Evolutionary conservation across 2,888 invertebrate genomes (phyloP).

Genomic region (Sabatieria punctata): DNA sequence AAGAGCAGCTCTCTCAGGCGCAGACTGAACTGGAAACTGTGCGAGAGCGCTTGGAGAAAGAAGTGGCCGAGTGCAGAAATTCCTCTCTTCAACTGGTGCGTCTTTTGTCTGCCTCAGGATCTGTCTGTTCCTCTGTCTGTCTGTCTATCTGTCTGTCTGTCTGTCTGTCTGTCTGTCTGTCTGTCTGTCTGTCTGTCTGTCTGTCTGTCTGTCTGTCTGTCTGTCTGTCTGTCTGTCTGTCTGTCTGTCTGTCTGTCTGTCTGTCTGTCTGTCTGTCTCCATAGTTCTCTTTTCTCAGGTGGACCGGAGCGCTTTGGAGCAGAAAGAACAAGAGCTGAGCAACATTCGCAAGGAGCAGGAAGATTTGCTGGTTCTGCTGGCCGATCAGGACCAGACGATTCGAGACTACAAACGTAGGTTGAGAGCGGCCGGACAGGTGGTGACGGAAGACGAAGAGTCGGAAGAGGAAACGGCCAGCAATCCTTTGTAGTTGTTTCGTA

Average conservation of each 20-base stretch:
- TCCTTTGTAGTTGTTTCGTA: too few species aligned
- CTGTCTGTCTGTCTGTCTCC: too few species aligned
- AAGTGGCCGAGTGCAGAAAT: too few species aligned
- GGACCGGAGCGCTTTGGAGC: too few species aligned
- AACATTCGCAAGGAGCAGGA: constrained; percentile 68
- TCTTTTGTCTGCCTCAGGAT: not conserved
- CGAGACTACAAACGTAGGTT: constrained; percentile 44
- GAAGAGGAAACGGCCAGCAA: not conserved
- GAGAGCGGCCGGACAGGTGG: constrained; percentile 29
- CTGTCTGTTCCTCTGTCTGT: too few species aligned
- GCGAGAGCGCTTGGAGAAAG: constrained; percentile 10
- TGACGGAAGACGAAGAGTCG: not conserved
- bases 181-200: too few species aligned
- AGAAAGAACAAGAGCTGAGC: constrained; percentile 14
- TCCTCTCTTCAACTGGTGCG: not conserved
- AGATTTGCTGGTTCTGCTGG: constrained; percentile 66
- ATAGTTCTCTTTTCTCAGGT: not conserved
- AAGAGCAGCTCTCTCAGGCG: not conserved
- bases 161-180: too few species aligned
- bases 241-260: too few species aligned
- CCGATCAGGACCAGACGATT: constrained; percentile 66
- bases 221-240: too few species aligned
- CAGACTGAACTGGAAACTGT: constrained; percentile 18
- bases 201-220: too few species aligned
- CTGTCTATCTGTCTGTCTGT: too few species aligned